Percentiles rank a stretch among this genome's conserved stretches.
phyloP scores from a whole-genome alignment of 2,113 vertebrate genomes.

The Diphyllodes magnificus region DNA sequence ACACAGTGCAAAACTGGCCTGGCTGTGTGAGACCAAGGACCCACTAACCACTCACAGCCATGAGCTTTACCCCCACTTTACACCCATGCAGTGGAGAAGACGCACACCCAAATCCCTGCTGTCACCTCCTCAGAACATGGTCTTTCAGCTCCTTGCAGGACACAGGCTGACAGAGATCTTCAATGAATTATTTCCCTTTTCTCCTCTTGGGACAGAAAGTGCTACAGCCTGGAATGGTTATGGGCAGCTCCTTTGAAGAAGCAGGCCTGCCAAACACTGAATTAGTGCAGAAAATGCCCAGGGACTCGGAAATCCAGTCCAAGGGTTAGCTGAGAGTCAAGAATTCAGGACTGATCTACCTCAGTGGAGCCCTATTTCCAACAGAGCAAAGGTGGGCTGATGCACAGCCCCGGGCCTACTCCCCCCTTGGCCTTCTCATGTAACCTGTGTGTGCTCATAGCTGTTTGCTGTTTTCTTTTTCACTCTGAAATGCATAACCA shows the following conservation, averaged over 20 bases:
- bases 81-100: neutral
- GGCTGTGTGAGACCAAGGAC: neutral
- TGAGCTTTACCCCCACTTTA: neutral
- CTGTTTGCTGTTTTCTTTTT: neutral
- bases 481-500: neutral
- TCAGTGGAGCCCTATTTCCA: neutral
- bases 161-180: neutral
- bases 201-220: neutral
- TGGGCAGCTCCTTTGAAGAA: neutral
- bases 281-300: neutral
- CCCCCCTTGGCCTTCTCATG: neutral
- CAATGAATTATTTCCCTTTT: neutral
- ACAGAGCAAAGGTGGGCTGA: neutral
- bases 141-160: neutral
- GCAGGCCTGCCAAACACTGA: neutral
- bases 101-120: neutral
- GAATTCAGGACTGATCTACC: neutral
- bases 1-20: neutral
- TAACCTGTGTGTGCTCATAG: neutral
- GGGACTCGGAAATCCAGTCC: neutral
- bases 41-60: neutral
- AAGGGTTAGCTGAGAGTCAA: neutral
- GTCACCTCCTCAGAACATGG: neutral
- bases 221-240: neutral
- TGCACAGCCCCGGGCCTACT: neutral